These are phyloP conservation scores for Electrona antarctica DNA, from an alignment of 2,113 vertebrate genomes.

Conservation along the genomic window DNA sequence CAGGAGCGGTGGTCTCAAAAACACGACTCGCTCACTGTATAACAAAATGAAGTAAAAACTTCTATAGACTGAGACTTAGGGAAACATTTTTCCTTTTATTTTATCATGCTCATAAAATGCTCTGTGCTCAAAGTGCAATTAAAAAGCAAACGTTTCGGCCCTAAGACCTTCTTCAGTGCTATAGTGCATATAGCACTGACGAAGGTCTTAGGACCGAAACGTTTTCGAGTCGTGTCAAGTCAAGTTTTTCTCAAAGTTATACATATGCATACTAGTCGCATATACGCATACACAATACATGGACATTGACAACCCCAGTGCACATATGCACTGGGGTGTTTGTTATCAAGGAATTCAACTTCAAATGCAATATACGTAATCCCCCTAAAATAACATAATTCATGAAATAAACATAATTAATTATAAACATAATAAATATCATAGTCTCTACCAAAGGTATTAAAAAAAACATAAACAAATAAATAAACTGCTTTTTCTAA, in stretches of 20 bases:
- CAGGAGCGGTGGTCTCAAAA: too few species aligned
- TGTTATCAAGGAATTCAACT: background rate
- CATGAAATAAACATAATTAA: background rate
- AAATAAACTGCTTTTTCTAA: background rate
- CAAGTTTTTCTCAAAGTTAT: background rate
- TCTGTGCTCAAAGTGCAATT: too few species aligned
- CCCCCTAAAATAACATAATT: background rate
- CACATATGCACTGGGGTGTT: background rate
- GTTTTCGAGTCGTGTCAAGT: too few species aligned
- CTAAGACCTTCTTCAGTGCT: too few species aligned
- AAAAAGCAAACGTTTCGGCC: too few species aligned
- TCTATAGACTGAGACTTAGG: too few species aligned
- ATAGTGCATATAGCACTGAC: too few species aligned
- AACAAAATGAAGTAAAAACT: too few species aligned
- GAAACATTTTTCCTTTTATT: too few species aligned
- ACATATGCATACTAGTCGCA: background rate
- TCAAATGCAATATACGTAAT: background rate
- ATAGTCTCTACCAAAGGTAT: background rate
- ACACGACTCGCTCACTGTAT: too few species aligned
- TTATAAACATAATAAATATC: conserved; percentile 28
- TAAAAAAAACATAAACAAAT: background rate
- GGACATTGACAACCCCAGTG: background rate
- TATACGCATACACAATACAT: background rate
- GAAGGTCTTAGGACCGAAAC: too few species aligned
- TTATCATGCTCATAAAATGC: too few species aligned